These are phyloP conservation scores for Callaeas wilsoni DNA, from an alignment of 2,113 vertebrate species.

Conservation along the genomic window DNA sequence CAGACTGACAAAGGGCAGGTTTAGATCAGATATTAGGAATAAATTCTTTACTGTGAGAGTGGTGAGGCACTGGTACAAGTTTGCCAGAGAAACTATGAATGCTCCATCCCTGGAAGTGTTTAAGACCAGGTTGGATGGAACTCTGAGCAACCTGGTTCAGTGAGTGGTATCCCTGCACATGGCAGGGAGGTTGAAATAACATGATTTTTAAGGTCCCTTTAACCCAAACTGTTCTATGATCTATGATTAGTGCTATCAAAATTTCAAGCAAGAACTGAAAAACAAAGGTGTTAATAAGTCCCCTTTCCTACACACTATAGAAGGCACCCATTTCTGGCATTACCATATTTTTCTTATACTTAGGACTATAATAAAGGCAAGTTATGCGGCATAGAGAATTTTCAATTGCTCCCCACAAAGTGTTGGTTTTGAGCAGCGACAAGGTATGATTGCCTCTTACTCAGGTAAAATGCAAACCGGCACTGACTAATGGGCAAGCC, in stretches of 20 bases:
- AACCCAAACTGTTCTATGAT: not conserved
- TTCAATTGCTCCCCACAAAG: not conserved
- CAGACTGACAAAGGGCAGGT: not conserved
- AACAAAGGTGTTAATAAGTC: not conserved
- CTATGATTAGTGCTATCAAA: not conserved
- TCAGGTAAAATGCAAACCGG: not conserved
- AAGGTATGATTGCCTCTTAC: not conserved
- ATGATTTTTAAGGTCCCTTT: not conserved
- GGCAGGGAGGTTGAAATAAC: not conserved
- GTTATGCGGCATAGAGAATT: not conserved
- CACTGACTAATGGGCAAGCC: not conserved
- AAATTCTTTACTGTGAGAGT: not conserved
- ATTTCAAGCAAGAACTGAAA: not conserved
- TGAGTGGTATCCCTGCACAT: not conserved
- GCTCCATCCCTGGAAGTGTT: not conserved
- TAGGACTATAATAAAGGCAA: not conserved
- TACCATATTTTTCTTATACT: not conserved
- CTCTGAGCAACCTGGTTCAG: not conserved
- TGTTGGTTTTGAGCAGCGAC: not conserved
- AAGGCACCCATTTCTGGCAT: not conserved
- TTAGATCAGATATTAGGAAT: not conserved
- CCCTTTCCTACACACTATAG: not conserved
- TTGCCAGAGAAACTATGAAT: too few species aligned
- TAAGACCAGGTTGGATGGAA: not conserved
- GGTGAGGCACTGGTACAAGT: not conserved